These are phyloP conservation scores for Heliconius charithonia DNA, from an alignment of 2,888 invertebrate species.

Conservation along the genomic window DNA sequence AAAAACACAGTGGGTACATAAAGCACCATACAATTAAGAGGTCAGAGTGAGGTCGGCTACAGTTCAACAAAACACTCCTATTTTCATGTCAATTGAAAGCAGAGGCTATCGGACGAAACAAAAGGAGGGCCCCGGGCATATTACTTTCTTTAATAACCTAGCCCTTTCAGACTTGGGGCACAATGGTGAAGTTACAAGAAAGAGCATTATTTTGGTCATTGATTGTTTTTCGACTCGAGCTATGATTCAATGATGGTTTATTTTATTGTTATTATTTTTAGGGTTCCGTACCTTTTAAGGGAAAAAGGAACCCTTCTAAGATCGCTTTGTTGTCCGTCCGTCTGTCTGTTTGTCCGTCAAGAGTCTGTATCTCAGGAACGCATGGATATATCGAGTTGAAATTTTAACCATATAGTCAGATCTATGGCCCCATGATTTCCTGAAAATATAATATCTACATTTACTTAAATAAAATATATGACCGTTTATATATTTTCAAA, in stretches of 20 bases:
- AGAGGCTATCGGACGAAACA: slow-evolving; percentile 33
- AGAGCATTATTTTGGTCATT: slow-evolving; percentile 27
- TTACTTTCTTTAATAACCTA: slow-evolving; percentile 39
- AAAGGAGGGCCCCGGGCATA: slow-evolving; percentile 33
- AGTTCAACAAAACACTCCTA: slow-evolving; percentile 29
- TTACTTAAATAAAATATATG: no score
- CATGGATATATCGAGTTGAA: no score
- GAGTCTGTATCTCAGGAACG: no score
- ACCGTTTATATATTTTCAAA: no score
- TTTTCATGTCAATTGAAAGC: slow-evolving; percentile 35
- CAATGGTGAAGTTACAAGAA: slow-evolving; percentile 31
- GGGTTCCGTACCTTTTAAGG: no score
- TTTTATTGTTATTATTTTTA: not conserved
- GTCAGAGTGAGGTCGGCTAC: slow-evolving; percentile 25
- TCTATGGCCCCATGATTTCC: no score
- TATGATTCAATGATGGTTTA: slow-evolving; percentile 12
- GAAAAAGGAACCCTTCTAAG: no score
- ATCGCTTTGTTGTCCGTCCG: no score
- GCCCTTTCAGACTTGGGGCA: slow-evolving; percentile 33
- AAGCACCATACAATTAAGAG: slow-evolving; percentile 19
- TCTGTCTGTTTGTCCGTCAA: no score
- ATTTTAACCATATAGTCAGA: no score
- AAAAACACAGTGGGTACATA: not conserved
- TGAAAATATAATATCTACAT: no score
- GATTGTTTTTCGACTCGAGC: slow-evolving; percentile 12